A percentile compares a stretch with the other conserved stretches of the same genome.
Conservation (phyloP, 2,797 vertebrate genomes). For the Crocidura indochinensis region DNA sequence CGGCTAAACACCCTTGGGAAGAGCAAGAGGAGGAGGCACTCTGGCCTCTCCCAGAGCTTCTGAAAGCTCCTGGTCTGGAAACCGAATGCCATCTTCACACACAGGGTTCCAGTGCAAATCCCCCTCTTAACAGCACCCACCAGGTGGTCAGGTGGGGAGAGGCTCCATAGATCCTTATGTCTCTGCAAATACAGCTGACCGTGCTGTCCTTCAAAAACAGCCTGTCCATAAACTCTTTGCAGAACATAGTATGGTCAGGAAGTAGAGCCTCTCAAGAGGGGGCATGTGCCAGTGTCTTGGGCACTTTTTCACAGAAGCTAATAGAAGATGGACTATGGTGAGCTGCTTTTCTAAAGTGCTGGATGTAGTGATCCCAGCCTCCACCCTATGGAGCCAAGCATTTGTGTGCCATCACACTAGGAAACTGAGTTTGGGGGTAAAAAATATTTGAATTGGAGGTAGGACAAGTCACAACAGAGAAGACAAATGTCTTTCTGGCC, state of each 20-base stretch:
- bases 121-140: not conserved
- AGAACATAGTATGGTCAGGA: not conserved
- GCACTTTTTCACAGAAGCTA: not conserved
- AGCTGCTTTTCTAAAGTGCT: not conserved
- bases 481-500: constrained; percentile 13
- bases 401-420: not conserved
- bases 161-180: too few species aligned
- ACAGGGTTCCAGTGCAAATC: accelerated
- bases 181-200: not conserved
- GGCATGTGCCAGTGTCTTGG: not conserved
- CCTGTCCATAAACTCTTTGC: not conserved
- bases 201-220: not conserved
- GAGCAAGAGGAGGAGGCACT: accelerated
- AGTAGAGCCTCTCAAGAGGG: not conserved
- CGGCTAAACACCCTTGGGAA: too few species aligned
- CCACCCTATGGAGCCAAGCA: too few species aligned
- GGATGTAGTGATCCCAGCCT: too few species aligned
- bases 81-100: not conserved
- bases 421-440: not conserved
- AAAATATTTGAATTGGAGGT: not conserved
- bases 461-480: not conserved
- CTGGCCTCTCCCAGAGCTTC: not conserved
- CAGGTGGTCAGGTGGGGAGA: too few species aligned
- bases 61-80: not conserved
- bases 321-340: not conserved